Percentiles rank a stretch among this genome's conserved stretches.
These are phyloP conservation scores for Oscheius onirici DNA, from an alignment of 2,888 invertebrate genomes.

Conservation along the genomic window DNA sequence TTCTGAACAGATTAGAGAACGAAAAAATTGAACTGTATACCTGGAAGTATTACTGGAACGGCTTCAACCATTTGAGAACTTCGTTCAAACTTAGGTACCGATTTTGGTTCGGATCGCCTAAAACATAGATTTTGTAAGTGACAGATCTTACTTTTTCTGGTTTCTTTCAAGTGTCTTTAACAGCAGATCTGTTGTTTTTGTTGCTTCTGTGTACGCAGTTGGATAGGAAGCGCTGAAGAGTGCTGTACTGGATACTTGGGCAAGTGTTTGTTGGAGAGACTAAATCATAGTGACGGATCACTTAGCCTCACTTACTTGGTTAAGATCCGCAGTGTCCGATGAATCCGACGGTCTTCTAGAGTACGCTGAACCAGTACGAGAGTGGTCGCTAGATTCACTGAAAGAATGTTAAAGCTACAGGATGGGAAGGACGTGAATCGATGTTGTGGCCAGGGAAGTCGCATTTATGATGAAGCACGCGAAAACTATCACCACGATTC, in stretches of 20 bases:
- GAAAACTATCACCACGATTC: conserved; percentile 20
- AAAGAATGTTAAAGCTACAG: background rate
- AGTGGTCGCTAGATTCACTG: conserved; percentile 22
- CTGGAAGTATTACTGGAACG: no score
- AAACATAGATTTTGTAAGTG: no score
- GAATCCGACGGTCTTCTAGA: conserved; percentile 16
- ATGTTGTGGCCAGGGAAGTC: conserved; percentile 17
- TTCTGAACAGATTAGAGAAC: background rate
- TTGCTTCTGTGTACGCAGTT: background rate
- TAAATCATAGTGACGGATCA: background rate
- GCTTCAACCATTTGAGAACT: no score
- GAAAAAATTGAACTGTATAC: background rate
- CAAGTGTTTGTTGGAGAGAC: conserved; percentile 11
- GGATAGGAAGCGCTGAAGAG: conserved; percentile 4
- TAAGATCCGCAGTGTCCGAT: conserved; percentile 8
- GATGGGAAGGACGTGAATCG: background rate
- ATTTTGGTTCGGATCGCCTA: no score
- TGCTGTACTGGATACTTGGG: conserved; percentile 6
- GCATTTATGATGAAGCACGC: conserved; percentile 19
- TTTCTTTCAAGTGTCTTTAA: no score
- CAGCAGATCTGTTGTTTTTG: no score
- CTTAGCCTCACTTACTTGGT: background rate
- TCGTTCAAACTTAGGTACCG: no score
- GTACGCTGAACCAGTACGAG: conserved; percentile 1
- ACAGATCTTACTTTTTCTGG: no score